Conservation (phyloP, 1,140 invertebrate genomes). For the Dendrolimus punctatus region DNA sequence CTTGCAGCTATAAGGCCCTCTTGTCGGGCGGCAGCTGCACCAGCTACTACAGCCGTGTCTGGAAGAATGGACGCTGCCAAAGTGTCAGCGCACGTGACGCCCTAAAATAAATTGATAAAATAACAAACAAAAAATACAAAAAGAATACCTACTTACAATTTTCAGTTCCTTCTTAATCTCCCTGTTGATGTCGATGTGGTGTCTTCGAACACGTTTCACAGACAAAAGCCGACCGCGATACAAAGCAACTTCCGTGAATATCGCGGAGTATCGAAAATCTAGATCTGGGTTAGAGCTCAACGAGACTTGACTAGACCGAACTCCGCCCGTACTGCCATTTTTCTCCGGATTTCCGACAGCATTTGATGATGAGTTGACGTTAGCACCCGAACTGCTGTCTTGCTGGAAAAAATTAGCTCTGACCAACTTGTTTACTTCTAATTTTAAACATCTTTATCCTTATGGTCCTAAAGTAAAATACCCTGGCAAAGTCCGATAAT, state of each 20-base stretch:
- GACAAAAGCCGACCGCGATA: conserved; percentile 90
- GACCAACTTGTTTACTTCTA: conserved; percentile 32
- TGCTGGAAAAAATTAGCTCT: conserved; percentile 68
- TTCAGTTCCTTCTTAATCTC: conserved; percentile 97
- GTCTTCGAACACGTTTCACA: conserved; percentile 88
- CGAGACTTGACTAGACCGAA: conserved; percentile 89
- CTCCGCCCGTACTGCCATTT: conserved; percentile 69
- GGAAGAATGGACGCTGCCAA: too few species aligned
- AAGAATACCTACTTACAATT: conserved; percentile 74
- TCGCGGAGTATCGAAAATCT: conserved; percentile 88
- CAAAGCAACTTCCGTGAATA: conserved; percentile 91
- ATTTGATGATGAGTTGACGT: conserved; percentile 32
- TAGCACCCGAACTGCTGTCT: conserved; percentile 56
- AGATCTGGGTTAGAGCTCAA: conserved; percentile 88
- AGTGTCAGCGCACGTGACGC: too few species aligned
- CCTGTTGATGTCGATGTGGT: conserved; percentile 90
- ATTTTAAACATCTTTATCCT: not conserved
- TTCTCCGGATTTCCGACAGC: conserved; percentile 37
- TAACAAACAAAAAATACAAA: conserved; percentile 1
- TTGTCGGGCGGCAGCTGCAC: too few species aligned
- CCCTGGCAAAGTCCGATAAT: not conserved
- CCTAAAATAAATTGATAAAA: not conserved
- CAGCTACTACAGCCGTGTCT: too few species aligned
- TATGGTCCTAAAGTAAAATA: conserved; percentile 1
- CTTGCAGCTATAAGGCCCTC: too few species aligned